Base-by-base conservation (phyloP, 2,113 vertebrate genomes). In the Columba janthina region DNA sequence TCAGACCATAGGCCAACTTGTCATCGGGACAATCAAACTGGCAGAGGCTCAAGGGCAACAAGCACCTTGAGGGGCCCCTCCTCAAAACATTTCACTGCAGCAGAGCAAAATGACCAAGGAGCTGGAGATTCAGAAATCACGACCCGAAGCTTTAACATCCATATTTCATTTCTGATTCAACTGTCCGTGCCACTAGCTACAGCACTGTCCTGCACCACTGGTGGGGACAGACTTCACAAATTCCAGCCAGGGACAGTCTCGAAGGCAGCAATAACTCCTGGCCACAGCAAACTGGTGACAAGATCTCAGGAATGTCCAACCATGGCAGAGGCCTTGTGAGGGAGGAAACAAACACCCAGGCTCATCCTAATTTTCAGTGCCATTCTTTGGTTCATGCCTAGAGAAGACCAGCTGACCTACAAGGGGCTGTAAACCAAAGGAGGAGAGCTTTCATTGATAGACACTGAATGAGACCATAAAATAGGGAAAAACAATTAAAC, bases 401-500 rank as follows among this genome's bases (percentile, higher is more conserved):
- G 28, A 88, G 54, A 93, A 93, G 80, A 88, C 5, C 38, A 58
- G 46, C n/a, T 70, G 54, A 44, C 22, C 50, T 51, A 21, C 32
- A 38, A 31, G 22, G 10, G 81, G 13, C 53, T 88, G 25, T 36
- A 50, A 89, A 74, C 38, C 83, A 71, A 91, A 73, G 20, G 10
- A 86, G 26, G 38, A 32, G n/a, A 66, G 15, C 10, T 80, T 42
- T 38, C 19, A 29, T 53, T 80, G 74, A 84, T 0, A 7, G 32
- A 71, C 15, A 32, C 64, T n/a, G 48, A 89, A 73, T 3, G 10
- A 77, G 46, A 66, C 21, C 34, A 75, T 6, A 31, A 61, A 54
- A 28, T 8, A 2, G 21, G 13, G 5, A 0, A 0, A 2, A 7
- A 5, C 10, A 12, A 72, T 10, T 22, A 24, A 34, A 61, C 26